These are phyloP conservation scores for Promerops cafer DNA, from an alignment of 2,113 vertebrate genomes.

Conservation along the genomic window DNA sequence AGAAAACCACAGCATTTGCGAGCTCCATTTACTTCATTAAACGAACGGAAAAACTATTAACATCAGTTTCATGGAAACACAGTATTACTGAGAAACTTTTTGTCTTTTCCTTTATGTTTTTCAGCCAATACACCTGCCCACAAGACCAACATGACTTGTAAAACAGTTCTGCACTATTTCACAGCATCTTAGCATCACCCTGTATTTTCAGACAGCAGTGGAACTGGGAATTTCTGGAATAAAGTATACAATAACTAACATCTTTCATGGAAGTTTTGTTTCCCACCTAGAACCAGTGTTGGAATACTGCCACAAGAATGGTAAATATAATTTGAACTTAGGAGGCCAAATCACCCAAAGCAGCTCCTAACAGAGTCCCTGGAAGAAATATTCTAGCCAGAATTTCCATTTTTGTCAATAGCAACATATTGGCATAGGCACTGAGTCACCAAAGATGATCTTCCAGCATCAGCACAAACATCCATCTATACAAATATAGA, in stretches of 20 bases:
- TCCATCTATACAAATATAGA: not conserved
- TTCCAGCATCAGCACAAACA: not conserved
- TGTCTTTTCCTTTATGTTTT: not conserved
- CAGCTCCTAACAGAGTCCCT: not conserved
- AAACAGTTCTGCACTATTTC: not conserved
- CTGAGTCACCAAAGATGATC: not conserved
- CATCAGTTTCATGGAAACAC: not conserved
- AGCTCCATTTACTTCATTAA: not conserved
- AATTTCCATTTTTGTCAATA: conserved; percentile 10
- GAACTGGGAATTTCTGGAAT: not conserved
- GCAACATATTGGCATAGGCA: not conserved
- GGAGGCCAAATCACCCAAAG: not conserved
- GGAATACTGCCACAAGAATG: not conserved
- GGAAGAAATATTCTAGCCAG: not conserved
- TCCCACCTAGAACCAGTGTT: not conserved
- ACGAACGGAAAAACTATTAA: not conserved
- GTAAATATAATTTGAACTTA: not conserved
- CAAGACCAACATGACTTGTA: not conserved
- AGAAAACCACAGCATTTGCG: not conserved
- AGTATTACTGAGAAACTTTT: not conserved
- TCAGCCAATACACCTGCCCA: not conserved
- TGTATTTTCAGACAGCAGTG: not conserved
- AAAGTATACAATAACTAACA: not conserved
- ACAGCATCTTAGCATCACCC: not conserved
- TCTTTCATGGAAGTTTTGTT: not conserved